Evolutionary conservation across 2,888 invertebrate species (phyloP), one percentile per base, ranked within the genome.

Genomic region (Epicampocera succincta): DNA sequence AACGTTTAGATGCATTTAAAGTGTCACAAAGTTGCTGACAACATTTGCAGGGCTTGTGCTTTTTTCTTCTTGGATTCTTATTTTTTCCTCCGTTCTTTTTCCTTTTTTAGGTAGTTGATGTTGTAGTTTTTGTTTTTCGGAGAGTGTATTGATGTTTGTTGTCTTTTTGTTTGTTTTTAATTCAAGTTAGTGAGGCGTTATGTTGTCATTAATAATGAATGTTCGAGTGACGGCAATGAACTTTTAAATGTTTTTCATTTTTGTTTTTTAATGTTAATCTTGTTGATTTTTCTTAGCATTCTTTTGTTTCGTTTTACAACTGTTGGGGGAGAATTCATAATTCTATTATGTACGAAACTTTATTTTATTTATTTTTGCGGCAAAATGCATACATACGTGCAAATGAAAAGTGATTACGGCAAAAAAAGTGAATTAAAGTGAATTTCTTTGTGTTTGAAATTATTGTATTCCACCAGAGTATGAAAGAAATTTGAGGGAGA

Each of bases 121-220:
- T 52, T 50, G 58, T 80, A 38, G 66, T 61, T 50, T 66, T 77
- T 71, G 65, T 66, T 71, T 66, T 71, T 54, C 71, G 66, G 69
- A 78, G 77, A 75, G 69, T 78, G 50, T 68, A 81, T 81, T 77
- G 79, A 83, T 74, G 81, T 84, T 76, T 63, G 61, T 69, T 52
- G 56, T 74, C 29, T 29, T 15, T 48, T 29, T 60, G 12, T 17
- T 38, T 15, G 58, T 38, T 61, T 46, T 52, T 68, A 74, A 80
- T 81, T 74, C 60, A 82, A 74, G 65, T 78, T 71, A 78, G 78
- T 75, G 71, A 78, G 82, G 82, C 82, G 78, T 82, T 82, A 78
- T 78, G 78, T 82, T 88, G 89, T 87, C 89, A 88, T 89, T 88
- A 88, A 89, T 89, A 89, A 89, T 89, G 88, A 88, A 89, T 89